Evolutionary conservation across 2,888 invertebrate species (phyloP).

Genomic region (Lasioglossum calceatum): DNA sequence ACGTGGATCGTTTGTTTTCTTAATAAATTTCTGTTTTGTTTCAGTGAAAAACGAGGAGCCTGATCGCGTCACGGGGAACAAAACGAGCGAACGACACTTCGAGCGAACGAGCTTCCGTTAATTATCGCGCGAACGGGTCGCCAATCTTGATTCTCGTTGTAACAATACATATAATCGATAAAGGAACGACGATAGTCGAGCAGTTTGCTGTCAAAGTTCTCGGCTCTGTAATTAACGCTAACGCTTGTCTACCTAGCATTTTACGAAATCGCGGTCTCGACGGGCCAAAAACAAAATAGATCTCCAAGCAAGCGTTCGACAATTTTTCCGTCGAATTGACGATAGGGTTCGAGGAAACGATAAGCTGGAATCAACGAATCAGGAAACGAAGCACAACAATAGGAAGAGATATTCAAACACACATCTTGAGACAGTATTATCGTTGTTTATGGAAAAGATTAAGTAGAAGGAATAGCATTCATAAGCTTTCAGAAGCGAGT

Average conservation of each 20-base stretch:
- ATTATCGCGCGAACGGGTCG: slow-evolving; percentile 39
- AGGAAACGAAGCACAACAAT: background rate
- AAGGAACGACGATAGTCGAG: slow-evolving; percentile 56
- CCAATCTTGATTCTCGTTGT: slow-evolving; percentile 47
- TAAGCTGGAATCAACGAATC: slow-evolving; percentile 2
- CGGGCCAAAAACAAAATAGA: background rate
- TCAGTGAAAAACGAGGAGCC: background rate
- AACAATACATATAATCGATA: background rate
- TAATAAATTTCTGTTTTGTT: background rate
- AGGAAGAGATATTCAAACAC: background rate
- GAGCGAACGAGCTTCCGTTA: slow-evolving; percentile 7
- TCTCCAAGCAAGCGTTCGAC: slow-evolving; percentile 7
- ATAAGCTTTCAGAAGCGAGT: background rate
- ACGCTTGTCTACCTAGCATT: slow-evolving; percentile 1
- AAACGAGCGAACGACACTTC: slow-evolving; percentile 3
- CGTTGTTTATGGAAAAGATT: background rate
- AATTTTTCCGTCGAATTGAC: background rate
- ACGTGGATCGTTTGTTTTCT: slow-evolving; percentile 41
- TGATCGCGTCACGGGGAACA: background rate
- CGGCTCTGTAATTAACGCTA: background rate
- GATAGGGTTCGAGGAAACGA: background rate
- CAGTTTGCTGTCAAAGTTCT: slow-evolving; percentile 63
- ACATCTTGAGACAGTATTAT: background rate
- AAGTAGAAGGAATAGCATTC: background rate
- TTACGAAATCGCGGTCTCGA: slow-evolving; percentile 4